phyloP scores from a whole-genome alignment of 2,888 invertebrate species.

The Mactromeris polynyma region DNA sequence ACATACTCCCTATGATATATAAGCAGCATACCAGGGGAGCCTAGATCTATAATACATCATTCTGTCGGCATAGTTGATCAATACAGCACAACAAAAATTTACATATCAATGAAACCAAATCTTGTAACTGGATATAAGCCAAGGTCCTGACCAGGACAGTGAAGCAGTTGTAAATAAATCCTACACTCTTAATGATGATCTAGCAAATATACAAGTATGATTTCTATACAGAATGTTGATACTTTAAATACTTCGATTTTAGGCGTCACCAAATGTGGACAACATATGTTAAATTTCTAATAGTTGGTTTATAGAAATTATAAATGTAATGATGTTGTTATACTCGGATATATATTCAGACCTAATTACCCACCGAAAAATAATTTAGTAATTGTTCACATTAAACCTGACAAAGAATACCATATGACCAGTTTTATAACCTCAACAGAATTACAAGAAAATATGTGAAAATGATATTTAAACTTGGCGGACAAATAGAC shows the following conservation, averaged over 20 bases:
- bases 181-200: not conserved
- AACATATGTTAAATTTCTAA: not conserved
- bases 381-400: too few relatives aligned
- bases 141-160: constrained; percentile 3
- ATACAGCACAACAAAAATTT: not conserved
- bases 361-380: too few relatives aligned
- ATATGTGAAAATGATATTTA: too few relatives aligned
- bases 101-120: constrained; percentile 12
- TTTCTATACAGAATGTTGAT: not conserved
- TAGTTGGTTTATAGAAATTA: too few relatives aligned
- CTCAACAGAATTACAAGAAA: too few relatives aligned
- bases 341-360: too few relatives aligned
- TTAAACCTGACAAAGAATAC: too few relatives aligned
- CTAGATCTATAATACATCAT: too few relatives aligned
- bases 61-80: not conserved
- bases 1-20: too few relatives aligned
- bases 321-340: too few relatives aligned
- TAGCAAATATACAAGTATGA: not conserved
- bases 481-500: too few relatives aligned
- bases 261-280: not conserved
- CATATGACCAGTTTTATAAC: too few relatives aligned
- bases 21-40: not conserved
- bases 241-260: not conserved
- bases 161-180: not conserved
- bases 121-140: not conserved